Evolutionary conservation across 30 jellyfish, hydroid and myxozoan species (phyloP).

Genomic region (Aurelia aurita complex sp. Pacific): DNA sequence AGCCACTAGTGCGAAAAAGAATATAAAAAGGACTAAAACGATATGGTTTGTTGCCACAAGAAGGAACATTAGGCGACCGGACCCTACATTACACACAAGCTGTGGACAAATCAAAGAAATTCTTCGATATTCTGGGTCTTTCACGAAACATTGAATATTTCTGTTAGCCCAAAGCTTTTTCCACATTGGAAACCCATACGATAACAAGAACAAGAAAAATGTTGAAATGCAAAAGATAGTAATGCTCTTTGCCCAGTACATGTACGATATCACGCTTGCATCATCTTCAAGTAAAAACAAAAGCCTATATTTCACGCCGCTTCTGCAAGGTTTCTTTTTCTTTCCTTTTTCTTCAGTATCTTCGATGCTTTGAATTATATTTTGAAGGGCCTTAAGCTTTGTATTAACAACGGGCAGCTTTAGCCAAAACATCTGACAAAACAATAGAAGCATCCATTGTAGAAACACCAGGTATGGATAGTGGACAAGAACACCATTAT

Average conservation of each 20-base stretch:
- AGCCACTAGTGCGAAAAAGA: background rate
- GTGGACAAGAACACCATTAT: conserved; percentile 28
- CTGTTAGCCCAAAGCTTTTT: background rate
- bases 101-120: background rate
- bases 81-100: conserved; percentile 43
- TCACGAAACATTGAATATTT: background rate
- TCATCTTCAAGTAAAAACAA: background rate
- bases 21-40: background rate
- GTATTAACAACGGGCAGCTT: conserved; percentile 36
- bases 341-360: background rate
- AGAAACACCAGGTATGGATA: conserved; percentile 29
- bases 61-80: conserved; percentile 33
- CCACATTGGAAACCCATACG: background rate
- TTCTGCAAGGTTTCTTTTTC: background rate
- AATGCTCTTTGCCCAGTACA: background rate
- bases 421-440: conserved; percentile 57
- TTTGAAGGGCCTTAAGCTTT: conserved; percentile 22
- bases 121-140: background rate
- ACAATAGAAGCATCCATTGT: conserved; percentile 49
- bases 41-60: conserved; percentile 8
- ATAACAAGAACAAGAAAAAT: background rate
- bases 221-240: background rate
- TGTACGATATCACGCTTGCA: background rate
- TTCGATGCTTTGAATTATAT: background rate
- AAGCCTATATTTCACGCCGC: background rate